A percentile compares a stretch with the other conserved stretches of the same genome.
Conservation (phyloP, 35 echinoderm and acorn worm species). For the Heliocidaris erythrogramma region DNA sequence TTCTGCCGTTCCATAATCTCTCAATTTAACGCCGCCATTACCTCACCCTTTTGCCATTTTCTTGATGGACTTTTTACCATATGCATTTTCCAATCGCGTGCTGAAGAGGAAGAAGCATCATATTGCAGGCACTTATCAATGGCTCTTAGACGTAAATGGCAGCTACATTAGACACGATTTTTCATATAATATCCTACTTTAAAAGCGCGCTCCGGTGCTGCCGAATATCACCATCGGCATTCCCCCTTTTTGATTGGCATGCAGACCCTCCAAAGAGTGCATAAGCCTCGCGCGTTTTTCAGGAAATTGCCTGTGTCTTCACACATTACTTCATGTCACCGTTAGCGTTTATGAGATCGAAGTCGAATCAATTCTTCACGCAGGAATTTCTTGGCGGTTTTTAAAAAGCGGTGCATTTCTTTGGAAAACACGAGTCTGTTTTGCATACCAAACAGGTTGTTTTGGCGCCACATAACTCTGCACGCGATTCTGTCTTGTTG, state of each 20-base stretch:
- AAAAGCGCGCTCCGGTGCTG: neutral
- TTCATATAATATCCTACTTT: slow-evolving; percentile 12
- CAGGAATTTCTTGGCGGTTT: neutral
- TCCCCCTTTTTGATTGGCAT: neutral
- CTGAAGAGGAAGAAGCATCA: neutral
- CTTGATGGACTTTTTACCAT: neutral
- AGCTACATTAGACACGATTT: slow-evolving; percentile 1
- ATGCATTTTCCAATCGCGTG: neutral
- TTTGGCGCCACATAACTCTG: neutral
- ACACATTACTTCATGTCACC: slow-evolving; percentile 23
- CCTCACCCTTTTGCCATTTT: neutral
- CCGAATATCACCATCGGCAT: neutral
- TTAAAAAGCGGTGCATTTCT: slow-evolving; percentile 24
- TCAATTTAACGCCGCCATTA: neutral
- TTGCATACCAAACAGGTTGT: slow-evolving; percentile 31
- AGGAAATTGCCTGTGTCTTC: slow-evolving; percentile 21
- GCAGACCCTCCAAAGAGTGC: slow-evolving; percentile 1
- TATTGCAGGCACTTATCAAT: slow-evolving; percentile 1
- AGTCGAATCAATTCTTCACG: slow-evolving; percentile 28
- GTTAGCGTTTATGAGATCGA: neutral
- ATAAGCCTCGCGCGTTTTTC: neutral
- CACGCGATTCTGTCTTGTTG: slow-evolving; percentile 7
- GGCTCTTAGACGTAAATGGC: slow-evolving; percentile 9
- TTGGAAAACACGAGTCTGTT: neutral
- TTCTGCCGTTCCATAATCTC: neutral